Evolutionary conservation across 1,140 invertebrate genomes (phyloP).

Genomic region (Apolygus lucorum): DNA sequence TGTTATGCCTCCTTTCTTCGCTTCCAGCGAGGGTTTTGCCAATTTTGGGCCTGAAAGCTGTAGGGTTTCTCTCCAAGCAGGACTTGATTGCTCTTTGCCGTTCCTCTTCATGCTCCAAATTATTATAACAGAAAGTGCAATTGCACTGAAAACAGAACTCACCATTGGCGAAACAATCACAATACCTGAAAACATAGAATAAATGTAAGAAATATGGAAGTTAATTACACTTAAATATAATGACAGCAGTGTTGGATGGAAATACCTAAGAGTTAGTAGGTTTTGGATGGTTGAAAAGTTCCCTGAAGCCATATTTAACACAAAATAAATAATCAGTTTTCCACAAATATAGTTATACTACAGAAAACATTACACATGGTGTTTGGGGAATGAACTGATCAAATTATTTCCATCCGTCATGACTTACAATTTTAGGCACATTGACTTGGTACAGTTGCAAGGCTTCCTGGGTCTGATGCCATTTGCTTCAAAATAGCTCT

Average conservation of each 20-base stretch:
- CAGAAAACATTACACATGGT: too few species aligned
- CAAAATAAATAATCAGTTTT: too few species aligned
- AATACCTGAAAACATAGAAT: constrained; percentile 66
- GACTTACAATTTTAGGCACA: constrained; percentile 89
- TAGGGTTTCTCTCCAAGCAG: constrained; percentile 88
- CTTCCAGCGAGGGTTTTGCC: constrained; percentile 65
- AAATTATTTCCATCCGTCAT: too few species aligned
- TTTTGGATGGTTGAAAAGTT: too few species aligned
- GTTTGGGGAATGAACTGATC: too few species aligned
- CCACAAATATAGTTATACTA: too few species aligned
- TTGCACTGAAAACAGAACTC: constrained; percentile 99
- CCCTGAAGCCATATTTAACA: too few species aligned
- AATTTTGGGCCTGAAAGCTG: constrained; percentile 96
- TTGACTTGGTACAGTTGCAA: constrained; percentile 98
- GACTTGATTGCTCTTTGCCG: constrained; percentile 85
- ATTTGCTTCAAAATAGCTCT: constrained; percentile 45
- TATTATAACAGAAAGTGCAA: constrained; percentile 96
- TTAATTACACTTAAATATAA: too few species aligned
- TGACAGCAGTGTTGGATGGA: too few species aligned
- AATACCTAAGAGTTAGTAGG: too few species aligned
- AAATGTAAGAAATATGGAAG: too few species aligned
- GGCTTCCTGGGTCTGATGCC: constrained; percentile 78
- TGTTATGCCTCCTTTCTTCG: constrained; percentile 80
- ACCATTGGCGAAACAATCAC: constrained; percentile 99
- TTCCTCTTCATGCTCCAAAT: constrained; percentile 91